Percentiles rank a stretch among this genome's conserved stretches.
These are phyloP conservation scores for Drosophila crucigera DNA, from an alignment of 2,888 invertebrate species.

Conservation along the genomic window DNA sequence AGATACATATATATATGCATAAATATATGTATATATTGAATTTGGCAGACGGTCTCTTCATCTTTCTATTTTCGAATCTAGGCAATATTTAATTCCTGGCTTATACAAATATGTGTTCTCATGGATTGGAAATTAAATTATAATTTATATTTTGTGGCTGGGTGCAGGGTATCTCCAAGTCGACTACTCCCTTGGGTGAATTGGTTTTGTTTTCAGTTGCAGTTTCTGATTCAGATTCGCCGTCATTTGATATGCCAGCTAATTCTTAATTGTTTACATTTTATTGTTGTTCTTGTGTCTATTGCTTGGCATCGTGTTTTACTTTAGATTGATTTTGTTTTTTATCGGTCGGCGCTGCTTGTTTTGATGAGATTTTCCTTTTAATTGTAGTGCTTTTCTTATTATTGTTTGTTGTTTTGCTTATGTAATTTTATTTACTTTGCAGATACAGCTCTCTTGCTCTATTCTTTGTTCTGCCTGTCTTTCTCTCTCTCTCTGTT, in stretches of 20 bases:
- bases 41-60: background rate
- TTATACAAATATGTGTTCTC: background rate
- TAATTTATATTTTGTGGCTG: background rate
- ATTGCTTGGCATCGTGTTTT: background rate
- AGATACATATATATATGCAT: background rate
- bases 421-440: slow-evolving; percentile 56
- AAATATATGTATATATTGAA: background rate
- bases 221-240: slow-evolving; percentile 2
- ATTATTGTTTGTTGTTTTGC: slow-evolving; percentile 39
- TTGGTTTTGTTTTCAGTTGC: slow-evolving; percentile 9
- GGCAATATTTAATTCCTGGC: background rate
- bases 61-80: background rate
- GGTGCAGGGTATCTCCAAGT: background rate
- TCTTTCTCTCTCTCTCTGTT: background rate
- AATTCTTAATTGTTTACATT: slow-evolving; percentile 14
- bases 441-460: slow-evolving; percentile 17
- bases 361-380: slow-evolving; percentile 32
- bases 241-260: slow-evolving; percentile 2
- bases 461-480: background rate
- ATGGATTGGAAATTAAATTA: background rate
- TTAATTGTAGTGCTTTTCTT: background rate
- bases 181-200: background rate
- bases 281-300: slow-evolving; percentile 4
- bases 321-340: background rate
- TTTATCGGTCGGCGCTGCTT: background rate